These are phyloP conservation scores for Metalampra italica DNA, from an alignment of 2,888 invertebrate genomes.

Conservation along the genomic window DNA sequence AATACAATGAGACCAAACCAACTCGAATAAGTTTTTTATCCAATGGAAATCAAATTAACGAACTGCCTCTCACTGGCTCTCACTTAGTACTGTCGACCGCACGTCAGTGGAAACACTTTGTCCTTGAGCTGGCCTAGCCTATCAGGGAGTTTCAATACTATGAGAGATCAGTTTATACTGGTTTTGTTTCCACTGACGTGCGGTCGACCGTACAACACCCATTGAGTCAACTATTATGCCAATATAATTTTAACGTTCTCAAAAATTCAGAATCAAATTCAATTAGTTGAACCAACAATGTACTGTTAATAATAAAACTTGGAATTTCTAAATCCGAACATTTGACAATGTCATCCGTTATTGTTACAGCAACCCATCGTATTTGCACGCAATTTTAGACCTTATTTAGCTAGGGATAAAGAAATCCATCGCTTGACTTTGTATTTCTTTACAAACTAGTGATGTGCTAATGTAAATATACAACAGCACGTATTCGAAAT, in stretches of 20 bases:
- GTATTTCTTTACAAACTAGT: conserved; percentile 28
- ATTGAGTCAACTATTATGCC: not conserved
- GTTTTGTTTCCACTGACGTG: too few relatives aligned
- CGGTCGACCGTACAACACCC: too few relatives aligned
- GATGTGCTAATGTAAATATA: conserved; percentile 54
- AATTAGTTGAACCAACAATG: not conserved
- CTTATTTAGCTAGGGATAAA: not conserved
- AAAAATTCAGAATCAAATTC: not conserved
- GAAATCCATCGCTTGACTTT: conserved; percentile 10
- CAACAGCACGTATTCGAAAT: conserved; percentile 49
- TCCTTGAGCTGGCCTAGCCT: too few relatives aligned
- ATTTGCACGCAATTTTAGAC: conserved; percentile 1
- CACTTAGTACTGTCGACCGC: too few relatives aligned
- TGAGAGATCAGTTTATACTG: too few relatives aligned
- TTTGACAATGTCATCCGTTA: conserved; percentile 15
- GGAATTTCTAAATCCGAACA: conserved; percentile 13
- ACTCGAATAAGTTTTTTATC: too few relatives aligned
- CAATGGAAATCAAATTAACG: too few relatives aligned
- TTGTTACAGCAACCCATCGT: not conserved
- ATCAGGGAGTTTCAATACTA: too few relatives aligned
- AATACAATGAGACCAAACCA: too few relatives aligned
- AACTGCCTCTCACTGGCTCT: too few relatives aligned
- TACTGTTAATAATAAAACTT: conserved; percentile 6
- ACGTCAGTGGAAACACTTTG: too few relatives aligned
- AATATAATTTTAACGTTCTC: conserved; percentile 1